phyloP scores from a whole-genome alignment of 2,797 vertebrate species.

The Coilia nasus region DNA sequence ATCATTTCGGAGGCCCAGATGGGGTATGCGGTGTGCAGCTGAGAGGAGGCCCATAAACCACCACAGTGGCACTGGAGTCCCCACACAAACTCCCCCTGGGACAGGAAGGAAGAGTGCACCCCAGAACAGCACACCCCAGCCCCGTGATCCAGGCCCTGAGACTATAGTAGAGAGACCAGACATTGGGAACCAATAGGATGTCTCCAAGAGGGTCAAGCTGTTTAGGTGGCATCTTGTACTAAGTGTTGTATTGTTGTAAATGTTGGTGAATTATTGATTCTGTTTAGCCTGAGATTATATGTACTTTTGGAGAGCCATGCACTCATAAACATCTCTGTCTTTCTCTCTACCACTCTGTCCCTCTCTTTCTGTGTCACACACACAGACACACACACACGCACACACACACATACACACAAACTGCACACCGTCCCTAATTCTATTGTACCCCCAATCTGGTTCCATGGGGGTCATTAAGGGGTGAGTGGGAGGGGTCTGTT shows the following conservation, averaged over 20 bases:
- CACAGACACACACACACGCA: constrained; percentile 30
- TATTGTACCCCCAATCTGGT: constrained; percentile 81
- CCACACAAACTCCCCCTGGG: background rate
- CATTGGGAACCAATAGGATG: too few relatives aligned
- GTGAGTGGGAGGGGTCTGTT: constrained; percentile 83
- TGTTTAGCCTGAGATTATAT: constrained; percentile 19
- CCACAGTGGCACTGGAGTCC: constrained; percentile 66
- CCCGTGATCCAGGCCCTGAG: background rate
- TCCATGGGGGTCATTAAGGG: constrained; percentile 85
- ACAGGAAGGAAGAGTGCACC: background rate
- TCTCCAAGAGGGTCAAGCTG: too few relatives aligned
- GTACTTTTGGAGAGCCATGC: too few relatives aligned
- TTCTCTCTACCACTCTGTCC: background rate
- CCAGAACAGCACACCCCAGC: background rate
- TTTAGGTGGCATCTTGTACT: background rate
- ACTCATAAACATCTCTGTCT: too few relatives aligned
- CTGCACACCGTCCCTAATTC: constrained; percentile 62
- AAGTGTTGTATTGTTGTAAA: constrained; percentile 8
- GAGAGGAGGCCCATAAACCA: constrained; percentile 70
- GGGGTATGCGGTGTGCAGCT: constrained; percentile 68
- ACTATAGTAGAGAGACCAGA: background rate
- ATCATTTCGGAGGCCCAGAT: constrained; percentile 59
- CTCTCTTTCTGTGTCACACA: background rate
- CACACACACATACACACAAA: constrained; percentile 5
- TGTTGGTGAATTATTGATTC: constrained; percentile 8